Evolutionary conservation across 2,113 vertebrate species (phyloP), one percentile per base, ranked within the genome.

Genomic region (Heliornis fulica): DNA sequence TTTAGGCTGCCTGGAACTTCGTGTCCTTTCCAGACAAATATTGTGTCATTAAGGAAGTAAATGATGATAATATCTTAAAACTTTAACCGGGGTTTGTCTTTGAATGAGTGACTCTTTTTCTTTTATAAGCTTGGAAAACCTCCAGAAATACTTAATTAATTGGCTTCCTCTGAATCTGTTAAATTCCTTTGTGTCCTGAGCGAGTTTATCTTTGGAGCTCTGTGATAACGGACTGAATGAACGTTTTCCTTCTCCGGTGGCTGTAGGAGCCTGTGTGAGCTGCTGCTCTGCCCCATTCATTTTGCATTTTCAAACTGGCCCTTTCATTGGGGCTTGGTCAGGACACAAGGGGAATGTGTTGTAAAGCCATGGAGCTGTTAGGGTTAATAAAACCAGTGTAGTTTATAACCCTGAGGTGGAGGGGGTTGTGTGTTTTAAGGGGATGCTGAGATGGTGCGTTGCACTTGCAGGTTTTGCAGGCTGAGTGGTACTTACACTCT

Each of bases 71-170:
- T 43, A 81, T 68, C 88, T 66, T 31, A 32, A 38, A 74, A 54
- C 53, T 80, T 38, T 59, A 65, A 45, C 45, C 2, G 16, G 63
- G 19, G 40, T 53, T 83, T 22, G 69, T 40, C 81, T 83, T 85
- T 75, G 34, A 76, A 51, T 26, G 48, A 60, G 60, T 74, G 48
- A 23, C 20, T 66, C 41, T 54, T 66, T 41, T 54, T 45, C 21
- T 51, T 3, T 53, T 54, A 38, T 26, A 56, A 83, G 51, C 56
- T 71, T 94, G 82, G 94, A 79, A 66, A 38, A n/a, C 26, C 20
- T 84, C 93, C 96, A 94, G 79, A 20, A 85, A 23, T n/a, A 8
- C 15, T 70, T 57, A 77, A 83, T 88, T 80, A 94, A 89, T 91
- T 86, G 80, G 34, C 76, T 94, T 83, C 87, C 53, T 76, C 31